Conservation (phyloP, 2,797 vertebrate species). For the Dendrocincla tyrannina region DNA sequence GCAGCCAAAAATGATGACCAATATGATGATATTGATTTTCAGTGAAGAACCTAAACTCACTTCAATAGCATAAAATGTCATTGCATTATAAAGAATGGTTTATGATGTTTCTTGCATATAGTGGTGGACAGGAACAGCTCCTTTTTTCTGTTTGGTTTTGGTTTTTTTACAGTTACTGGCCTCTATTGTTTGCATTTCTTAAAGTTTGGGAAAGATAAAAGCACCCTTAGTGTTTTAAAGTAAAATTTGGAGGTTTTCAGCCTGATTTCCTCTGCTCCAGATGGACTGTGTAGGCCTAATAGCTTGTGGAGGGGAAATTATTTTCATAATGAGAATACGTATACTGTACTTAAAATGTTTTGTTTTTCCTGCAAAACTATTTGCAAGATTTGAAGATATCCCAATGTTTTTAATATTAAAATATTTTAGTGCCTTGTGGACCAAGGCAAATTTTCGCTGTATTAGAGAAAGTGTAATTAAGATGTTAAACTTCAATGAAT, state of each 20-base stretch:
- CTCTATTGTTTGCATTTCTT: neutral
- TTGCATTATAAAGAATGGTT: neutral
- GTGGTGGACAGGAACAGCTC: accelerated
- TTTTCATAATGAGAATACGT: neutral
- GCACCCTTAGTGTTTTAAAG: neutral
- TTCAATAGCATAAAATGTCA: neutral
- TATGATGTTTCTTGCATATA: neutral
- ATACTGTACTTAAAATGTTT: neutral
- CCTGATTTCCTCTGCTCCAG: neutral
- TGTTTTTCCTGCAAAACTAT: neutral
- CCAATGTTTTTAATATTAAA: neutral
- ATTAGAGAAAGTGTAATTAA: neutral
- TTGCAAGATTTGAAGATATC: neutral
- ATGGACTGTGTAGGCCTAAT: neutral
- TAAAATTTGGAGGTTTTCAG: neutral
- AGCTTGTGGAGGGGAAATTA: neutral
- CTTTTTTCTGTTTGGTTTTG: neutral
- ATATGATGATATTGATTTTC: neutral
- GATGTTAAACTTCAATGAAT: neutral
- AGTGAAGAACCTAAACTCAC: neutral
- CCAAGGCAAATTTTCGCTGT: neutral
- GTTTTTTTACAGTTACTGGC: neutral
- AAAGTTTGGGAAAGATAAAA: neutral
- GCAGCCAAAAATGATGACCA: neutral
- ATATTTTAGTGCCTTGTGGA: neutral